Evolutionary conservation across 2,797 vertebrate genomes (phyloP), one percentile per base, ranked within the genome.

Genomic region (Hipposideros larvatus): DNA sequence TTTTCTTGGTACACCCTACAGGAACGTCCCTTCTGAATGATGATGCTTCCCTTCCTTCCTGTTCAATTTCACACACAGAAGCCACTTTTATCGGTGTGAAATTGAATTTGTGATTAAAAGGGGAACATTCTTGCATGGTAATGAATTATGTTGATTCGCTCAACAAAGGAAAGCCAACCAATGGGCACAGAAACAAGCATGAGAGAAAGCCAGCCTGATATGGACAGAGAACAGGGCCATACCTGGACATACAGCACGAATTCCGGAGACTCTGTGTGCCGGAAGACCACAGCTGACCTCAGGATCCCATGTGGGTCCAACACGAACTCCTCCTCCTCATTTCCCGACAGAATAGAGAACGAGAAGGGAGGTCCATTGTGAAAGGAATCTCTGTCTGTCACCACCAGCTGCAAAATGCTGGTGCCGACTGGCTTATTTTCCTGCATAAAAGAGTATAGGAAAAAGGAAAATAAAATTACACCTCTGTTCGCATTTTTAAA

Each of bases 361-460:
- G 99, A 98, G 90, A 99, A 99, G 51, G 99, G 99, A 0, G 99
- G 99, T 31, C 99, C 99, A 11, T 99, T 99, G 98, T 99, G 99
- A 97, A 99, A 99, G 87, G 99, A 99, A 97, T 99, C 99, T 97
- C 99, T 99, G 98, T 99, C 99, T 43, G 99, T 99, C 98, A 99
- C 99, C 43, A 99, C 99, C 93, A 99, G 98, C 98, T 99, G 99
- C 96, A 99, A 97, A 98, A 99, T 99, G 98, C 99, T 99, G 91
- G 99, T 99, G 90, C 99, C 99, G 78, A 99, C 98, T 11, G 99
- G 99, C 96, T 99, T 99, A 98, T 99, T 99, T 98, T 99, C 99
- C 99, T 99, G 95, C 48, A 96, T 96, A 93, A 97, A 90, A 98
- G 80, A 98, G 96, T 0, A 16, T 66, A 85, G 97, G 87, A 97